Percentiles rank a stretch among this genome's conserved stretches.
Evolutionary conservation across 2,888 invertebrate genomes (phyloP).

Genomic region (Candidula unifasciata): DNA sequence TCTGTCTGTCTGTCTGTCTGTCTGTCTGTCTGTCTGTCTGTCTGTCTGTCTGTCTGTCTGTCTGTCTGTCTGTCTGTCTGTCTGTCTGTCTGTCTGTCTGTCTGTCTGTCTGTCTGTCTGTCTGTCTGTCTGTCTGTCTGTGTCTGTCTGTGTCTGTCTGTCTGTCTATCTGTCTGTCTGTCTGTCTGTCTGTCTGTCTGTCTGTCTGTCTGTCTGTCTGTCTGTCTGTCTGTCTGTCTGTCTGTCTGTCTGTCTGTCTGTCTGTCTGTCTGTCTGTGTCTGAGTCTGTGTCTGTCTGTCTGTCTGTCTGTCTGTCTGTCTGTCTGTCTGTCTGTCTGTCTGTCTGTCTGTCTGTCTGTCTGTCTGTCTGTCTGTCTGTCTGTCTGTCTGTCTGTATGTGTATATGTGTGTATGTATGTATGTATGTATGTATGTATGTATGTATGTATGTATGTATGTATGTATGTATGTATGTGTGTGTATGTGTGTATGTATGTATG

Average conservation of each 20-base stretch:
- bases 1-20: slow-evolving; percentile 3
- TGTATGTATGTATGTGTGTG: too few relatives aligned
- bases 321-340: too few relatives aligned
- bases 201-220: slow-evolving; percentile 5
- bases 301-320: background rate
- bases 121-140: slow-evolving; percentile 13
- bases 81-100: slow-evolving; percentile 7
- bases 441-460: too few relatives aligned
- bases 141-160: background rate
- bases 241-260: slow-evolving; percentile 1
- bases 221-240: background rate
- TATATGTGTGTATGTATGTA: too few relatives aligned
- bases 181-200: slow-evolving; percentile 5
- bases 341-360: too few relatives aligned
- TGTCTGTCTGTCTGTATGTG: too few relatives aligned
- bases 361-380: too few relatives aligned
- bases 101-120: slow-evolving; percentile 10
- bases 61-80: slow-evolving; percentile 13
- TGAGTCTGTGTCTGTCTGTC: slow-evolving; percentile 5
- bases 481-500: too few relatives aligned
- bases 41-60: slow-evolving; percentile 14
- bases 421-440: too few relatives aligned
- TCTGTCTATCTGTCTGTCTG: too few relatives aligned
- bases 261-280: slow-evolving; percentile 5
- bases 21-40: slow-evolving; percentile 3